phyloP scores from a whole-genome alignment of 2,113 vertebrate species.

The Prionailurus bengalensis region DNA sequence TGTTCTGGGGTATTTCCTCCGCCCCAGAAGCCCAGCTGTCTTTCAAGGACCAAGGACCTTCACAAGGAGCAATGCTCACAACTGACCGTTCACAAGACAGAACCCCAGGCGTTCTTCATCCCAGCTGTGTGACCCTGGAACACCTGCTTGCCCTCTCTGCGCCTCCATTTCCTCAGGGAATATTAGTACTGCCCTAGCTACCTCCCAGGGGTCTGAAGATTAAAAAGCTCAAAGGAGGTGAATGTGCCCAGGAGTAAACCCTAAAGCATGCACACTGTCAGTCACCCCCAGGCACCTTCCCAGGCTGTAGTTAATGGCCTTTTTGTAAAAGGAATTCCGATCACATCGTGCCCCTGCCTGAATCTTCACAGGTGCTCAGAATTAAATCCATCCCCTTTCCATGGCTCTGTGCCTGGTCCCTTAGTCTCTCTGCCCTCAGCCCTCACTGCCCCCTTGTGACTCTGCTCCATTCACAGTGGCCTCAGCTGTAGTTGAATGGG shows the following conservation, averaged over 20 bases:
- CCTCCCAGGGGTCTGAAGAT: background rate
- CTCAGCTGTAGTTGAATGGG: fast-evolving
- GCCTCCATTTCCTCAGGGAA: background rate
- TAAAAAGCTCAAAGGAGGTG: background rate
- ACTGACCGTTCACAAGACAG: background rate
- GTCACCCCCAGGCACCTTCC: background rate
- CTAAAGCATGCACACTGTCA: too few relatives aligned
- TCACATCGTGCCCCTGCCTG: background rate
- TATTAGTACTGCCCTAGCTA: background rate
- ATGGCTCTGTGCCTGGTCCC: fast-evolving
- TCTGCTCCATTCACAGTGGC: fast-evolving
- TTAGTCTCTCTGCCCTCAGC: fast-evolving
- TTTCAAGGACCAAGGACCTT: background rate
- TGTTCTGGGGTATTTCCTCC: background rate
- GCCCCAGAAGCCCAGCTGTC: background rate
- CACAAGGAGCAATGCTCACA: too few relatives aligned
- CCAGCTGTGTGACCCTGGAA: background rate
- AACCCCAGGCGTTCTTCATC: background rate
- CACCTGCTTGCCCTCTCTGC: slow-evolving; percentile 44
- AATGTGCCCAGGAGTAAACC: too few relatives aligned
- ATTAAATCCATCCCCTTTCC: background rate
- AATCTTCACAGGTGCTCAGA: background rate
- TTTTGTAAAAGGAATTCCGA: background rate
- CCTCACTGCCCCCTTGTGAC: too few relatives aligned
- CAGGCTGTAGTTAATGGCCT: background rate